These are phyloP conservation scores for Eretmocerus hayati DNA, from an alignment of 2,888 invertebrate genomes.

Conservation along the genomic window DNA sequence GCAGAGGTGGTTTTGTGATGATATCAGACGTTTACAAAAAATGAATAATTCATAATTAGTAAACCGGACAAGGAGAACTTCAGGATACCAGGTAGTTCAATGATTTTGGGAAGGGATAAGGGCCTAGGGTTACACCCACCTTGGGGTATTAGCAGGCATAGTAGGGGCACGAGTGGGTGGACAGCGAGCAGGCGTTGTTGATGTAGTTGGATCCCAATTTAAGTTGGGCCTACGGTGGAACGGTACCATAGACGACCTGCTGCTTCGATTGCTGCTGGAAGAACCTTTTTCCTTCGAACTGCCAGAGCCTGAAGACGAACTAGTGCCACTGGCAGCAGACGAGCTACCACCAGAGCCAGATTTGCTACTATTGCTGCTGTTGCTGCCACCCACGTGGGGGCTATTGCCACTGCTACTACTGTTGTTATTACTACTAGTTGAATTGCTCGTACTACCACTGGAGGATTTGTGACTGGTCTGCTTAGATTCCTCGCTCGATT, in stretches of 20 bases:
- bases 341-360: neutral
- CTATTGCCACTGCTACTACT: constrained; percentile 5
- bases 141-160: constrained; percentile 43
- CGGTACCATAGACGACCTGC: constrained; percentile 45
- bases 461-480: constrained; percentile 44
- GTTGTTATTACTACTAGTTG: constrained; percentile 44
- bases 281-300: neutral
- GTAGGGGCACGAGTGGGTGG: constrained; percentile 10
- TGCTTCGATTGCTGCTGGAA: neutral
- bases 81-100: no score
- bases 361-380: neutral
- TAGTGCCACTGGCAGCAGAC: neutral
- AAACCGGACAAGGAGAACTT: no score
- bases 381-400: neutral
- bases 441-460: no score
- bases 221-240: constrained; percentile 56
- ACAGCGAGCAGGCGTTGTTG: neutral
- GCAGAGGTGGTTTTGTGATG: no score
- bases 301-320: neutral
- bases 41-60: no score
- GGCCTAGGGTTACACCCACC: constrained; percentile 37
- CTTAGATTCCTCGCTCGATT: constrained; percentile 33
- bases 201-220: constrained; percentile 37
- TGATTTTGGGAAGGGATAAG: no score
- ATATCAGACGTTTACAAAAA: no score